Conservation (phyloP, 1,140 invertebrate genomes). For the Maniola jurtina region DNA sequence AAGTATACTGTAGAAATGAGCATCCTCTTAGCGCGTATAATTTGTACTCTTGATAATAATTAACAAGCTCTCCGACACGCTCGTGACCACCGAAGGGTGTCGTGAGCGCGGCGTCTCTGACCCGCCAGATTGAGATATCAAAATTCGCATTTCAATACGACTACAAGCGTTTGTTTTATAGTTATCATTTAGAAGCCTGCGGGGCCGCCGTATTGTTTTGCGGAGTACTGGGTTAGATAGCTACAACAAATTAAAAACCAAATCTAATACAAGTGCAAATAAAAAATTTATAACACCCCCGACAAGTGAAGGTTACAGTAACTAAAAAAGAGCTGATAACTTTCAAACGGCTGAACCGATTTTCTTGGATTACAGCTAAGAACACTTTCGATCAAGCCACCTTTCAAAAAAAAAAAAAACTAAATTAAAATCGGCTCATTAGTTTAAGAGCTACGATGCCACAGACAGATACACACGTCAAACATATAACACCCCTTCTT, state of each 20-base stretch:
- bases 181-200: slow-evolving; percentile 51
- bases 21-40: slow-evolving; percentile 57
- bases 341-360: no score
- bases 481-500: no score
- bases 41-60: slow-evolving; percentile 64
- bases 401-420: no score
- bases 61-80: slow-evolving; percentile 51
- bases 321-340: no score
- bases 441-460: no score
- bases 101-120: slow-evolving; percentile 74
- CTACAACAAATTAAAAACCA: background rate
- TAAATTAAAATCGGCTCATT: no score
- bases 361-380: no score
- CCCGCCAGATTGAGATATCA: slow-evolving; percentile 75
- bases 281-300: no score
- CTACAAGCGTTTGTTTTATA: slow-evolving; percentile 61
- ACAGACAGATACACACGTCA: no score
- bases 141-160: slow-evolving; percentile 66
- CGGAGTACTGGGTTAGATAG: slow-evolving; percentile 11
- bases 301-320: no score
- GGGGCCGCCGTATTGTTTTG: slow-evolving; percentile 25
- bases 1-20: slow-evolving; percentile 27
- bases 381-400: no score
- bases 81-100: slow-evolving; percentile 75
- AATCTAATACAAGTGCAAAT: no score